Evolutionary conservation across 1,140 invertebrate genomes (phyloP).

Genomic region (Catajapyx aquilonaris): DNA sequence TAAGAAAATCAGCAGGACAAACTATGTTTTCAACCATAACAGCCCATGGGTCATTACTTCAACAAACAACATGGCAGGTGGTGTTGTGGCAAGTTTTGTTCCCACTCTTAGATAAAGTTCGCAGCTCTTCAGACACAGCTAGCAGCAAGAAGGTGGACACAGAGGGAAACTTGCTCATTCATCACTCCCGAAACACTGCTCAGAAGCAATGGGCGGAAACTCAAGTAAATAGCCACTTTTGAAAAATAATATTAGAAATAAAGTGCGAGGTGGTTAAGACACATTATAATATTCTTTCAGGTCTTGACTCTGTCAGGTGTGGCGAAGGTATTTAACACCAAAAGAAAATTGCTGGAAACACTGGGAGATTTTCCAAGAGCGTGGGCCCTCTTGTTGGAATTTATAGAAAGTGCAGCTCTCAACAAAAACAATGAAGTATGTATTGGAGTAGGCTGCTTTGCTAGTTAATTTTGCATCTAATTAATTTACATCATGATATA

Average conservation of each 20-base stretch:
- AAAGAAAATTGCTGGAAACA: slow-evolving; percentile 59
- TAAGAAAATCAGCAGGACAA: slow-evolving; percentile 94
- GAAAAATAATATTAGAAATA: slow-evolving; percentile 1
- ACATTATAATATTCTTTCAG: slow-evolving; percentile 15
- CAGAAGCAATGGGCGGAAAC: slow-evolving; percentile 99
- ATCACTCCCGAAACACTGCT: slow-evolving; percentile 95
- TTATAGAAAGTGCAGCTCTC: slow-evolving; percentile 77
- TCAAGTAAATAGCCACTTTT: slow-evolving; percentile 46
- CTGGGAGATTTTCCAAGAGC: slow-evolving; percentile 79
- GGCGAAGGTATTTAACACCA: slow-evolving; percentile 67
- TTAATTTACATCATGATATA: too few relatives aligned
- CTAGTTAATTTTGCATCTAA: too few relatives aligned
- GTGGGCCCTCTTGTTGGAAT: slow-evolving; percentile 79
- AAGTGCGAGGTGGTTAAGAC: neutral
- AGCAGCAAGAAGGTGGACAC: slow-evolving; percentile 85
- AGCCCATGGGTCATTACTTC: slow-evolving; percentile 74
- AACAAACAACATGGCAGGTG: slow-evolving; percentile 73
- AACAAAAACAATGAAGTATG: slow-evolving; percentile 75
- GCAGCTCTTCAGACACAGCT: slow-evolving; percentile 69
- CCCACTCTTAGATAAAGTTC: slow-evolving; percentile 80
- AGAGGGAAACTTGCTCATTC: slow-evolving; percentile 85
- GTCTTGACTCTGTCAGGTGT: slow-evolving; percentile 52
- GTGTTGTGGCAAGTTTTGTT: slow-evolving; percentile 85
- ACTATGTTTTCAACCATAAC: slow-evolving; percentile 94
- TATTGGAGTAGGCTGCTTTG: too few relatives aligned